Percentiles rank a stretch among this genome's conserved stretches.
phyloP scores from a whole-genome alignment of 23 tunicate species.

The Ascidia mentula region DNA sequence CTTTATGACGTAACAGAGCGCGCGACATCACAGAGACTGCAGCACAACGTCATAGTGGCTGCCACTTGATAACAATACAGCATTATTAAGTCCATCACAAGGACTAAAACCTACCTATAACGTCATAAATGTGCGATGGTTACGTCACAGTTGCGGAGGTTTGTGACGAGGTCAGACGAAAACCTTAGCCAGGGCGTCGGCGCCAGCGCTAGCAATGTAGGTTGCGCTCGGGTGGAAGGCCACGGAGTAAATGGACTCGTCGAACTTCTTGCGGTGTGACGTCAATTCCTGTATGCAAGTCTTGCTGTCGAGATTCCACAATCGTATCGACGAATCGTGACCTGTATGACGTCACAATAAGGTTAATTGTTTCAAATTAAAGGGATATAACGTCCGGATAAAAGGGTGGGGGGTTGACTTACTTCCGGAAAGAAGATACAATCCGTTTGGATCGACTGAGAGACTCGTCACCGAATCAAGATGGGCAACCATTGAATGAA shows the following conservation, averaged over 20 bases:
- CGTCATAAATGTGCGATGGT: background rate
- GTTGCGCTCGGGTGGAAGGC: conserved; percentile 94
- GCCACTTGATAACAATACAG: too few species aligned
- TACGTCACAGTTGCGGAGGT: background rate
- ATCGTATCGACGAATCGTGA: conserved; percentile 79
- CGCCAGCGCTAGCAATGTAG: conserved; percentile 94
- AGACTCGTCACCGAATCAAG: conserved; percentile 88
- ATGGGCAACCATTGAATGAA: conserved; percentile 91
- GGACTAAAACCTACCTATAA: background rate
- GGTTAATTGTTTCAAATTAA: too few species aligned
- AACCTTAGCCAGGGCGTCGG: conserved; percentile 92
- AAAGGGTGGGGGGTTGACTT: too few species aligned
- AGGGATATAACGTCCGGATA: too few species aligned
- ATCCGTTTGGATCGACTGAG: conserved; percentile 92
- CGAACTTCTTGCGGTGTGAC: conserved; percentile 86
- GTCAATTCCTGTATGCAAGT: conserved; percentile 96
- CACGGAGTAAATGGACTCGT: conserved; percentile 88
- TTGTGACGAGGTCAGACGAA: conserved; percentile 56
- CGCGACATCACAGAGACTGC: too few species aligned
- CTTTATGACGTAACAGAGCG: background rate
- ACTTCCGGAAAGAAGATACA: conserved; percentile 96
- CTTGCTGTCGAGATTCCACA: conserved; percentile 89
- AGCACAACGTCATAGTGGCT: too few species aligned
- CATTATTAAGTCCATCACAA: too few species aligned
- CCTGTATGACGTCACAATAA: too few species aligned